Conservation (phyloP, 2,797 vertebrate genomes). For the Lepilemur septentrionalis region DNA sequence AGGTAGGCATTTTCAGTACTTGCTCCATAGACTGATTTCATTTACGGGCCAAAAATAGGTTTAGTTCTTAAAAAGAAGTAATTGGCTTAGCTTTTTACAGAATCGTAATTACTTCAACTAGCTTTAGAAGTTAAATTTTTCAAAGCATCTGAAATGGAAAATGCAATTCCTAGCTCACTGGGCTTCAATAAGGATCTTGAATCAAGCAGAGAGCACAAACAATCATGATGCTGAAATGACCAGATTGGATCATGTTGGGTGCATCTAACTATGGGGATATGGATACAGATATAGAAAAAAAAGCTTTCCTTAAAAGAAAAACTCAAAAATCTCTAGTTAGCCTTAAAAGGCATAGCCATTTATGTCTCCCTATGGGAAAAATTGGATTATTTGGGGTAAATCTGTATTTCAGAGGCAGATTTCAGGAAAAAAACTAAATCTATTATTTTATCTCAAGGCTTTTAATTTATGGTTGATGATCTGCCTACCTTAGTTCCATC, state of each 20-base stretch:
- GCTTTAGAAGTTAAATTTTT: slow-evolving; percentile 68
- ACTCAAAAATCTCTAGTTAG: background rate
- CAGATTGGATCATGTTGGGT: background rate
- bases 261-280: background rate
- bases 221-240: background rate
- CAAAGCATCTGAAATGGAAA: slow-evolving; percentile 56
- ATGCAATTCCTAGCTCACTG: slow-evolving; percentile 27
- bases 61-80: slow-evolving; percentile 60
- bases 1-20: slow-evolving; percentile 63
- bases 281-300: background rate
- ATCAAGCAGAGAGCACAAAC: background rate
- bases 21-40: slow-evolving; percentile 51
- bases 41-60: slow-evolving; percentile 61
- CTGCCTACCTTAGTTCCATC: background rate
- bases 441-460: background rate
- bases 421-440: background rate
- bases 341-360: background rate
- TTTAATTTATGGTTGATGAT: background rate
- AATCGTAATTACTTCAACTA: slow-evolving; percentile 67
- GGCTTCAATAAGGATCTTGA: background rate
- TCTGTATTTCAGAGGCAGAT: background rate
- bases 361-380: background rate
- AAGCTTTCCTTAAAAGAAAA: background rate
- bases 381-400: background rate
- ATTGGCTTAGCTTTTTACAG: slow-evolving; percentile 56